phyloP scores from a whole-genome alignment of 2,888 invertebrate genomes.

The Leptinotarsa haldemani region DNA sequence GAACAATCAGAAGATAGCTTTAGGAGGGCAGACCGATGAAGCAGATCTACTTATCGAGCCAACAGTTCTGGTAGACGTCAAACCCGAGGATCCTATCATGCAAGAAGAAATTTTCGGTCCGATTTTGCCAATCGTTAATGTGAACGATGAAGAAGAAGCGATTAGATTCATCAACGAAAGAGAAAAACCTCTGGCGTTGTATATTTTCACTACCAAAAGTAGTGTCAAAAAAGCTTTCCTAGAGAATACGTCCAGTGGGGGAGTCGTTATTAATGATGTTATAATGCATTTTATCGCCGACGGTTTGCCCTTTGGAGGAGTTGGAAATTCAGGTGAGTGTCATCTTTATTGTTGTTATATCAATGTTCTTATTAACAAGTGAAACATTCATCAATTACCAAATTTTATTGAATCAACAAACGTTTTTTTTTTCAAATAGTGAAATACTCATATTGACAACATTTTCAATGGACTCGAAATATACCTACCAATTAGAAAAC shows the following conservation, averaged over 20 bases:
- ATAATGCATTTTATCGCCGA: constrained; percentile 88
- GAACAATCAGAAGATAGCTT: constrained; percentile 76
- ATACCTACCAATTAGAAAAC: no score
- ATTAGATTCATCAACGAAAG: constrained; percentile 89
- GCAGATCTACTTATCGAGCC: constrained; percentile 87
- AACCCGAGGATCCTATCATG: constrained; percentile 82
- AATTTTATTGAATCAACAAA: no score
- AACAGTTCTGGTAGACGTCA: constrained; percentile 83
- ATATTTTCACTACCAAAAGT: constrained; percentile 81
- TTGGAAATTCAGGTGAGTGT: constrained; percentile 78
- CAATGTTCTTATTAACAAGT: no score
- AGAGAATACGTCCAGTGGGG: constrained; percentile 82
- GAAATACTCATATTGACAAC: no score
- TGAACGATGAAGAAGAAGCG: constrained; percentile 88
- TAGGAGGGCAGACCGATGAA: constrained; percentile 83
- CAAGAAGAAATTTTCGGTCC: constrained; percentile 98
- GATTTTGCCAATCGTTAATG: constrained; percentile 87
- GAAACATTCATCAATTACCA: no score
- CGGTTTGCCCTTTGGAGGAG: constrained; percentile 95
- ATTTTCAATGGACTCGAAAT: no score
- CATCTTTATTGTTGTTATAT: not conserved
- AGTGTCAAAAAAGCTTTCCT: constrained; percentile 72
- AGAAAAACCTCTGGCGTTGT: constrained; percentile 91
- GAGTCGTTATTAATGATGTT: constrained; percentile 86
- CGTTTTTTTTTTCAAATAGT: no score